phyloP scores from a whole-genome alignment of 2,888 invertebrate genomes.

The Dorcus parallelipipedus region DNA sequence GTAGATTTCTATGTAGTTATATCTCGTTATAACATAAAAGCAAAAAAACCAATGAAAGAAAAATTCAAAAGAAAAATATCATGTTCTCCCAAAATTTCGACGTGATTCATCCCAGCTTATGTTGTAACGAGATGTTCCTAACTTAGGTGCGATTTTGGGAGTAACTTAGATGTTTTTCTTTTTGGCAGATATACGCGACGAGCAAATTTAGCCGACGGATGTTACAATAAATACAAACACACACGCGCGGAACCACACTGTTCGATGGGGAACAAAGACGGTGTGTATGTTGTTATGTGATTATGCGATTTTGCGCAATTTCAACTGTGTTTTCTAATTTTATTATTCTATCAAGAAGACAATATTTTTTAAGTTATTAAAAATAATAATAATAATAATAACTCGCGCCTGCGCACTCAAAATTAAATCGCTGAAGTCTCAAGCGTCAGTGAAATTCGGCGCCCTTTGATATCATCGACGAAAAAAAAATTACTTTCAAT shows the following conservation, averaged over 20 bases:
- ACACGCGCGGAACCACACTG: too few species aligned
- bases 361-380: constrained; percentile 1
- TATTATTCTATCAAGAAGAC: background rate
- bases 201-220: constrained; percentile 57
- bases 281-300: too few species aligned
- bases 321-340: background rate
- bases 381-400: background rate
- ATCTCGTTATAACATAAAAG: constrained; percentile 63
- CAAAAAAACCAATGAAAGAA: background rate
- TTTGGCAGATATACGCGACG: constrained; percentile 71
- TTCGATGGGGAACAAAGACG: too few species aligned
- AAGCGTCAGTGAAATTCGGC: too few species aligned
- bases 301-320: too few species aligned
- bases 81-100: constrained; percentile 41
- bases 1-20: constrained; percentile 49
- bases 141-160: constrained; percentile 33
- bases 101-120: constrained; percentile 32
- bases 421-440: too few species aligned
- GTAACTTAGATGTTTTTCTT: constrained; percentile 55
- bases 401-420: too few species aligned
- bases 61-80: constrained; percentile 43
- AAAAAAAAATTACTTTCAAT: constrained; percentile 1
- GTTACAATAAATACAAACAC: too few species aligned
- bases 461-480: background rate
- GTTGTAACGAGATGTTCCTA: constrained; percentile 49